These are phyloP conservation scores for Periparus ater DNA, from an alignment of 2,797 vertebrate species.

Conservation along the genomic window DNA sequence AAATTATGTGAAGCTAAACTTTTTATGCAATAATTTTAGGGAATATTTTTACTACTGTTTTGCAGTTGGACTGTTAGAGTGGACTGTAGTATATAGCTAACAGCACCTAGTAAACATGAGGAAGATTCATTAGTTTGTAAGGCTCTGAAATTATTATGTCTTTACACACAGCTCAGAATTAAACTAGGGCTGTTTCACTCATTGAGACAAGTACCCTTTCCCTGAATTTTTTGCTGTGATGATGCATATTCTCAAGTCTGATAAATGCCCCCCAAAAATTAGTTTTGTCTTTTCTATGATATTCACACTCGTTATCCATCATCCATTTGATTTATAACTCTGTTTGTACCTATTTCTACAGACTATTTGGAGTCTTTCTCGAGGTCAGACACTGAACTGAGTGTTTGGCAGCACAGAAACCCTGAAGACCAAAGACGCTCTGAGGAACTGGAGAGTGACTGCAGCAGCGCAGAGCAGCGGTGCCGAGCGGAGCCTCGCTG, in stretches of 20 bases:
- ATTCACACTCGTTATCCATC: too few relatives aligned
- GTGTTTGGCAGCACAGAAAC: neutral
- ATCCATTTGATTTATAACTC: neutral
- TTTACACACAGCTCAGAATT: neutral
- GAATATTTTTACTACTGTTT: neutral
- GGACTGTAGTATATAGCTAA: neutral
- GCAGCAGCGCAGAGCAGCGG: neutral
- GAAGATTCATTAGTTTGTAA: neutral
- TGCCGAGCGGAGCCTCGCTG: constrained; percentile 66
- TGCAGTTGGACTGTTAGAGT: neutral
- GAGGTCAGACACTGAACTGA: constrained; percentile 45
- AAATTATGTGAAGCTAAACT: neutral
- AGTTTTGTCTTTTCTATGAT: too few relatives aligned
- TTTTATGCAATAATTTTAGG: neutral
- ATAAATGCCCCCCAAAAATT: too few relatives aligned
- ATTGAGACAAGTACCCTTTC: neutral
- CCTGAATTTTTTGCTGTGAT: neutral
- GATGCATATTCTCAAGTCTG: neutral
- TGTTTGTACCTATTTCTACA: neutral
- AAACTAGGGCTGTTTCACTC: neutral
- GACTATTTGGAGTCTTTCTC: constrained; percentile 7
- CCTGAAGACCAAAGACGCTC: neutral
- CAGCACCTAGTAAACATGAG: neutral
- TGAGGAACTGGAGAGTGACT: neutral
- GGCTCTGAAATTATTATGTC: neutral